Percentiles rank a stretch among this genome's conserved stretches.
phyloP scores from a whole-genome alignment of 2,113 vertebrate genomes.

The Chionodraco myersi region DNA sequence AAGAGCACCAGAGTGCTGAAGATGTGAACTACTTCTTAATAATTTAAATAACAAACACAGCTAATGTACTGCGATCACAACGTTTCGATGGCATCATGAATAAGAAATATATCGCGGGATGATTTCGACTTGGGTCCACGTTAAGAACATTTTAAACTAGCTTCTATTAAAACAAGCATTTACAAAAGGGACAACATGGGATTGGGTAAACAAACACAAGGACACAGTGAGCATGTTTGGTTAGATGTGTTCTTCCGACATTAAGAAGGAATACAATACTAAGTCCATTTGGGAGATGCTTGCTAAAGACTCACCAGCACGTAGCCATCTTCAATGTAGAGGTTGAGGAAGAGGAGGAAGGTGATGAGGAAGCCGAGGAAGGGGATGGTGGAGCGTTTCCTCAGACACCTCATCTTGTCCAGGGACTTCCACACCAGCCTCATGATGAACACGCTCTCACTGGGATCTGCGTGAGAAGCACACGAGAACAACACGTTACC shows the following conservation, averaged over 20 bases:
- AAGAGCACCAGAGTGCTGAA: conserved; percentile 30
- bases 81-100: conserved; percentile 70
- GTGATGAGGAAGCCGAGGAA: conserved; percentile 94
- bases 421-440: conserved; percentile 89
- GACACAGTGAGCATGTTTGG: background rate
- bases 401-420: conserved; percentile 98
- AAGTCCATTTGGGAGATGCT: background rate
- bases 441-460: conserved; percentile 75
- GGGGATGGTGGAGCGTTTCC: conserved; percentile 95
- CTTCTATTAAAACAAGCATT: conserved; percentile 39
- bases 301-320: conserved; percentile 88
- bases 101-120: conserved; percentile 66
- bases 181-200: conserved; percentile 28
- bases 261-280: background rate
- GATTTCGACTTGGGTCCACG: conserved; percentile 47
- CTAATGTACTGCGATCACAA: conserved; percentile 67
- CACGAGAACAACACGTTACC: conserved; percentile 12
- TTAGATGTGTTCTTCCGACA: no score
- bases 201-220: background rate
- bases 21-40: conserved; percentile 58
- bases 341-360: conserved; percentile 95
- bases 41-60: conserved; percentile 76
- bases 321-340: conserved; percentile 97
- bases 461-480: conserved; percentile 66
- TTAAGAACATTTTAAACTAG: conserved; percentile 66